Conservation (phyloP, 2,113 vertebrate species). For the Paedocypris sp. region DNA sequence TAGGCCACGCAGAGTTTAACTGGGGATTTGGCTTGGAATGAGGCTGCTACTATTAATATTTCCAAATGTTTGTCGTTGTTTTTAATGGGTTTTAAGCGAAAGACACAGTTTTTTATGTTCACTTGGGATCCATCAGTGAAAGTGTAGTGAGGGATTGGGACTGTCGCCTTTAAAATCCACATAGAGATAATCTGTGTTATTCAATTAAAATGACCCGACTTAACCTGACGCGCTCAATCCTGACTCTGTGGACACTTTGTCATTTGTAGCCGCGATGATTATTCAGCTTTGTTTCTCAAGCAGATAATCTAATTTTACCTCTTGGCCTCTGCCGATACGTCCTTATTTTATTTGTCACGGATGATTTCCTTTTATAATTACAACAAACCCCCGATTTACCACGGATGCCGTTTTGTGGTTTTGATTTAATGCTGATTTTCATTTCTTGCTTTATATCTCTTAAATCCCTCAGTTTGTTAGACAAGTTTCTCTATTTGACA, state of each 20-base stretch:
- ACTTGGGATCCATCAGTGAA: slow-evolving; percentile 3
- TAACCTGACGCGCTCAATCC: slow-evolving; percentile 42
- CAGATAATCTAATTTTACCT: slow-evolving; percentile 4
- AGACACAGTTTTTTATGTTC: neutral
- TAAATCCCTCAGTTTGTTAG: too few relatives aligned
- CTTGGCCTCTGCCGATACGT: neutral
- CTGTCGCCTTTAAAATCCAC: neutral
- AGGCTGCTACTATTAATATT: slow-evolving; percentile 33
- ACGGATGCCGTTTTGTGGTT: too few relatives aligned
- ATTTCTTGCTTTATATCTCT: too few relatives aligned
- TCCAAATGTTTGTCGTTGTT: neutral
- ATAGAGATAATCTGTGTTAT: slow-evolving; percentile 44
- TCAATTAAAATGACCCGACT: slow-evolving; percentile 52
- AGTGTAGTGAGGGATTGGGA: slow-evolving; percentile 24
- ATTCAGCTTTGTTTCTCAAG: neutral
- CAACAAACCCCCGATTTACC: too few relatives aligned
- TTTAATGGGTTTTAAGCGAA: neutral
- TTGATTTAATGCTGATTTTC: too few relatives aligned
- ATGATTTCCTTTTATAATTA: neutral
- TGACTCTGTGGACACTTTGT: neutral
- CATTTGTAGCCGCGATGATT: neutral
- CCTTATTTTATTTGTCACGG: neutral
- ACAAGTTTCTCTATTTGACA: too few relatives aligned
- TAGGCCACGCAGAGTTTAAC: slow-evolving; percentile 35
- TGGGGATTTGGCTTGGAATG: slow-evolving; percentile 40